phyloP scores from a whole-genome alignment of 2,888 invertebrate species.

The Diadegma fenestrale region DNA sequence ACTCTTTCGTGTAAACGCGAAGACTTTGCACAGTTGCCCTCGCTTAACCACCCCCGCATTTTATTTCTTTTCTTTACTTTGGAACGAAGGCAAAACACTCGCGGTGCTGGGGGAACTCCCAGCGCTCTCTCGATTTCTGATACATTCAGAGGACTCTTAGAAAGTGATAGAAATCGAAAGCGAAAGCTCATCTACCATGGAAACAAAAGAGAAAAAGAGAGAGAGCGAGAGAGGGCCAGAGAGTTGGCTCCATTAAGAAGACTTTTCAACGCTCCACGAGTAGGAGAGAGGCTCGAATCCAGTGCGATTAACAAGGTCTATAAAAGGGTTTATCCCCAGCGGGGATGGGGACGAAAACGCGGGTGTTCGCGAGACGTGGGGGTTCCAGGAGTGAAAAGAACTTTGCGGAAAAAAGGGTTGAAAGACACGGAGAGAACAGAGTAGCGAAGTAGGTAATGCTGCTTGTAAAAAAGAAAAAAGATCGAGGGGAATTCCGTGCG shows the following conservation, averaged over 20 bases:
- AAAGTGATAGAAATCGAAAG: constrained; percentile 62
- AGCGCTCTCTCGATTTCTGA: constrained; percentile 55
- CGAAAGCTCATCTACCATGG: constrained; percentile 49
- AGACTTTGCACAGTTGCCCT: constrained; percentile 31
- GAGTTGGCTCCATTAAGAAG: constrained; percentile 70
- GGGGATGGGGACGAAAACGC: constrained; percentile 69
- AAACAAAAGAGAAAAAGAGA: constrained; percentile 45
- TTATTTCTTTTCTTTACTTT: constrained; percentile 19
- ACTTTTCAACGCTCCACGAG: constrained; percentile 69
- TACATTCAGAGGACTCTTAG: constrained; percentile 48
- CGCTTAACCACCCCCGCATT: constrained; percentile 17
- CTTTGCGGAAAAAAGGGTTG: constrained; percentile 74
- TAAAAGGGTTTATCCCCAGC: constrained; percentile 78
- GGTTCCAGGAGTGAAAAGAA: constrained; percentile 75
- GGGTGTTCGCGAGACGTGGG: constrained; percentile 64
- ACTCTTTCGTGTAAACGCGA: constrained; percentile 36
- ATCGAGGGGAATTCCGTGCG: constrained; percentile 75
- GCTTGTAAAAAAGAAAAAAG: constrained; percentile 52
- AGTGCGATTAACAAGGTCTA: constrained; percentile 78
- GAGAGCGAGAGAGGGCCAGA: constrained; percentile 39
- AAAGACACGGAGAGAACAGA: constrained; percentile 63
- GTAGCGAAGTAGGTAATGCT: constrained; percentile 60
- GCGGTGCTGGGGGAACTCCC: background rate
- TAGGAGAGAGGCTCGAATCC: constrained; percentile 69
- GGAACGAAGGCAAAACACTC: constrained; percentile 21